These are phyloP conservation scores for Picus viridis DNA, from an alignment of 2,797 vertebrate genomes.

Conservation along the genomic window DNA sequence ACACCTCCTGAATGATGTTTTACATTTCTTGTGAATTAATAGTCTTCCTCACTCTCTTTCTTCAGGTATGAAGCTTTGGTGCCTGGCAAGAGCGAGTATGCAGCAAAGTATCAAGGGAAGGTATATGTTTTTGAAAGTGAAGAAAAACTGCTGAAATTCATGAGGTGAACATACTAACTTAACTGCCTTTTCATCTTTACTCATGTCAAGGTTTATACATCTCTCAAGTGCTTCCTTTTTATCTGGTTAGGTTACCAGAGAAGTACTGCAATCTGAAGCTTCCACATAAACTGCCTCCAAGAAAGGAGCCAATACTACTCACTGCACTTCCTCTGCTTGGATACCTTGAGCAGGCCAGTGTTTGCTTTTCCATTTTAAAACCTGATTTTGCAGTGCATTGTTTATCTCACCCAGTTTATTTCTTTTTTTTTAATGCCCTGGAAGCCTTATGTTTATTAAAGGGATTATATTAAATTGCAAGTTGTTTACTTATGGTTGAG, in stretches of 20 bases:
- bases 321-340: constrained; percentile 90
- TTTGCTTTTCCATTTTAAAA: neutral
- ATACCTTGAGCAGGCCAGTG: constrained; percentile 93
- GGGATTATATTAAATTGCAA: neutral
- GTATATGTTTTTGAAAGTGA: constrained; percentile 89
- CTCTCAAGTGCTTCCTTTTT: constrained; percentile 3
- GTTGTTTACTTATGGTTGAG: neutral
- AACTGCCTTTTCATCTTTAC: constrained; percentile 13
- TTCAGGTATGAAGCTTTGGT: constrained; percentile 91
- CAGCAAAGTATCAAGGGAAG: constrained; percentile 86
- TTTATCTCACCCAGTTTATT: neutral
- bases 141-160: constrained; percentile 88
- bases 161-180: constrained; percentile 82
- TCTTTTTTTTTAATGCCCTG: neutral
- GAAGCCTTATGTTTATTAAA: neutral
- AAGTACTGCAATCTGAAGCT: constrained; percentile 89
- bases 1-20: neutral
- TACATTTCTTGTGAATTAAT: neutral
- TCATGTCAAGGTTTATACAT: neutral
- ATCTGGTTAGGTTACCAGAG: constrained; percentile 83
- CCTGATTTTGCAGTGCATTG: neutral
- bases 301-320: constrained; percentile 84
- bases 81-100: constrained; percentile 84
- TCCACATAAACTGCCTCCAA: constrained; percentile 89
- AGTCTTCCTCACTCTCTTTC: neutral